phyloP scores from a whole-genome alignment of 2,797 vertebrate species.

The Avahi laniger region DNA sequence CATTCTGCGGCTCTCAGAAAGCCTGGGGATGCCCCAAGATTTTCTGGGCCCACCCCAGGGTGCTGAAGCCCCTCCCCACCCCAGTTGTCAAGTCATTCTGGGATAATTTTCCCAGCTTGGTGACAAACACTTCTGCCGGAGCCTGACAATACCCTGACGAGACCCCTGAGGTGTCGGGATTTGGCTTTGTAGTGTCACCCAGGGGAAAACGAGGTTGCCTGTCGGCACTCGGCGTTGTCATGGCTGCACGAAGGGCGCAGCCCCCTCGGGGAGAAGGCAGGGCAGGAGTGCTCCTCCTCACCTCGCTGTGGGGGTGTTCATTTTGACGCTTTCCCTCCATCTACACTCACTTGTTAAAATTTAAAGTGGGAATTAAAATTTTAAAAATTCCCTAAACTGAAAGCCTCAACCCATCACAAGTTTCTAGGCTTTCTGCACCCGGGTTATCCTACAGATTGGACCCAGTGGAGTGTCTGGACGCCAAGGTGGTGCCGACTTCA shows the following conservation, averaged over 20 bases:
- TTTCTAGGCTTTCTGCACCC: neutral
- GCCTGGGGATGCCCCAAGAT: neutral
- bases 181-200: neutral
- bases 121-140: neutral
- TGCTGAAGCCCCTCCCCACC: neutral
- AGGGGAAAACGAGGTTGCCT: neutral
- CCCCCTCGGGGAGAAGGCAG: neutral
- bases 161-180: neutral
- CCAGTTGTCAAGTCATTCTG: neutral
- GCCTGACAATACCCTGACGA: neutral
- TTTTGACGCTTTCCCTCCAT: neutral
- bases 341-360: neutral
- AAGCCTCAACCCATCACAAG: neutral
- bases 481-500: no score
- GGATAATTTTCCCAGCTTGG: neutral
- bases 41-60: neutral
- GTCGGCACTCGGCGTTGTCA: neutral
- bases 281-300: no score
- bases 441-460: neutral
- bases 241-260: neutral
- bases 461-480: accelerated
- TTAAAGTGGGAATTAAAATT: neutral
- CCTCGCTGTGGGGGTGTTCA: accelerated
- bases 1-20: neutral
- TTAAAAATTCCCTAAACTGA: neutral